Evolutionary conservation across 2,888 invertebrate species (phyloP).

Genomic region (Ganaspis brasiliensis): DNA sequence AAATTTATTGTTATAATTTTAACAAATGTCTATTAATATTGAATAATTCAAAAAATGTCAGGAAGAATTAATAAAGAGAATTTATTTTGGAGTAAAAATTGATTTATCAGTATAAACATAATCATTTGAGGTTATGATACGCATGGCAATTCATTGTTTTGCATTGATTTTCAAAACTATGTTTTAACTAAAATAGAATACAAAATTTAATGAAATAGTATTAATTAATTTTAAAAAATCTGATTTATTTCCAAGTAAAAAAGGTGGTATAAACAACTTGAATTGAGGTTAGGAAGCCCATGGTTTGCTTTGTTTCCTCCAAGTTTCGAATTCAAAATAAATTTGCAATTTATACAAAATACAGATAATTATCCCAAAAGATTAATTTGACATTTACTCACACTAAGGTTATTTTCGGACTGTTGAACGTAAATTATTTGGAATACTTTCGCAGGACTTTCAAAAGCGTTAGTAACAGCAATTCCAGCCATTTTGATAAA

Average conservation of each 20-base stretch:
- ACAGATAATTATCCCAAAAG: not conserved
- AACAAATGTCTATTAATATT: no score
- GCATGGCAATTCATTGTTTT: not conserved
- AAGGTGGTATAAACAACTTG: not conserved
- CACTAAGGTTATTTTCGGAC: not conserved
- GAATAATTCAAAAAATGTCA: no score
- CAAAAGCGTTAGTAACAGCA: slow-evolving; percentile 1
- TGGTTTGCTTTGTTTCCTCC: not conserved
- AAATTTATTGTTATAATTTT: no score
- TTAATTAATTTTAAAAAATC: not conserved
- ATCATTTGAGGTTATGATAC: not conserved
- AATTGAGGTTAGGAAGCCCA: not conserved
- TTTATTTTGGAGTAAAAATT: no score
- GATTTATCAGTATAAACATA: no score
- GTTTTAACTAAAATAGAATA: not conserved
- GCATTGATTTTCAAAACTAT: not conserved
- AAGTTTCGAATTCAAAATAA: not conserved
- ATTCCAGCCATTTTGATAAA: not conserved
- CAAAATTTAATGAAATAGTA: not conserved
- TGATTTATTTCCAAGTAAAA: no score
- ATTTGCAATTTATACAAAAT: not conserved
- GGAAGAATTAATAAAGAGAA: no score
- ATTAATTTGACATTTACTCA: not conserved
- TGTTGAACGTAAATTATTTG: slow-evolving; percentile 6
- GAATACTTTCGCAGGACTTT: slow-evolving; percentile 21